Conservation (phyloP, 2,113 vertebrate genomes). For the Symphodus melops region DNA sequence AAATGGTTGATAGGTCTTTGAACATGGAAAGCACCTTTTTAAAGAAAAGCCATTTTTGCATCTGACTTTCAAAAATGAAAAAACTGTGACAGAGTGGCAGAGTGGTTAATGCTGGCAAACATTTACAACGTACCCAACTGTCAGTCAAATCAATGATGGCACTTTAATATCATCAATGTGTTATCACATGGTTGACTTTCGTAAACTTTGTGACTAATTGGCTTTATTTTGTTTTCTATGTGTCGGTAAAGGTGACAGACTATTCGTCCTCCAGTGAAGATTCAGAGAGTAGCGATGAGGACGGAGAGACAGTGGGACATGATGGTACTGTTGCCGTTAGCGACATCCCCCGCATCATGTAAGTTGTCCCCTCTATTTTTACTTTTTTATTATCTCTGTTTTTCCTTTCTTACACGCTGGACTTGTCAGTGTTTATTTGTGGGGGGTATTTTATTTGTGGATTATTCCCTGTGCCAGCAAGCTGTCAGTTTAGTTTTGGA, state of each 20-base stretch:
- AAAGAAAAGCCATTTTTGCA: too few species aligned
- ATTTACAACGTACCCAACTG: too few species aligned
- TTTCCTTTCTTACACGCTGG: background rate
- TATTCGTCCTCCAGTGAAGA: constrained; percentile 98
- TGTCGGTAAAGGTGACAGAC: constrained; percentile 90
- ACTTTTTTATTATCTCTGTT: background rate
- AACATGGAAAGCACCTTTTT: too few species aligned
- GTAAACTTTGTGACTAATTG: background rate
- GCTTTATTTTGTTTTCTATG: background rate
- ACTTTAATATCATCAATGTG: too few species aligned
- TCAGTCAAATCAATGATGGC: too few species aligned
- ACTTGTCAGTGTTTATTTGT: constrained; percentile 36
- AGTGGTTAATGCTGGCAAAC: too few species aligned
- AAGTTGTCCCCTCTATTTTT: constrained; percentile 63
- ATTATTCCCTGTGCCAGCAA: constrained; percentile 21
- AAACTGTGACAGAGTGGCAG: too few species aligned
- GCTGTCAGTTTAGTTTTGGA: constrained; percentile 26
- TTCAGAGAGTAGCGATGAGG: constrained; percentile 95
- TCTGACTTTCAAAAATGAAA: too few species aligned
- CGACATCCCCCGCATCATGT: constrained; percentile 97
- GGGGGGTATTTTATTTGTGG: constrained; percentile 10
- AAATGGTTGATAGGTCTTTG: too few species aligned
- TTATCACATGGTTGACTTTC: background rate
- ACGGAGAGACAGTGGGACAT: constrained; percentile 90
- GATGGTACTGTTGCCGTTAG: constrained; percentile 96